Evolutionary conservation across 2,888 invertebrate species (phyloP).

Genomic region (Tetragnatha montana): DNA sequence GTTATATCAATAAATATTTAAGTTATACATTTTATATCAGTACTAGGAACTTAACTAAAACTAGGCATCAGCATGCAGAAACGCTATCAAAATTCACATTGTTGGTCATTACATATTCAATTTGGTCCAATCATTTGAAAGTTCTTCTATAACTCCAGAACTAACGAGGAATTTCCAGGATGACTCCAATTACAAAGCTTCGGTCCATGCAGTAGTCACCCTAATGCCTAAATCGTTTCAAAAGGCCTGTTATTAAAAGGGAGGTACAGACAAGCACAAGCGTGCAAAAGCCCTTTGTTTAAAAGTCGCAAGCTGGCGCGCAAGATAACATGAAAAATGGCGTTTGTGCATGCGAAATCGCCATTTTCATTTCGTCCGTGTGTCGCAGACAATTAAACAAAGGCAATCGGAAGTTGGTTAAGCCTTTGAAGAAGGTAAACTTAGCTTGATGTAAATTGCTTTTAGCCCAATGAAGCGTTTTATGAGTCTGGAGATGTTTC

Average conservation of each 20-base stretch:
- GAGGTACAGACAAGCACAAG: neutral
- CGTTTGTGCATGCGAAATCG: neutral
- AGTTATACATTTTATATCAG: too few species aligned
- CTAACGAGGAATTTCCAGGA: neutral
- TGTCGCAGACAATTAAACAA: neutral
- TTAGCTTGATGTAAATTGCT: neutral
- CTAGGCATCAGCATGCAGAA: too few species aligned
- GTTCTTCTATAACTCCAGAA: neutral
- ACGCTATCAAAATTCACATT: too few species aligned
- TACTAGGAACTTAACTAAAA: too few species aligned
- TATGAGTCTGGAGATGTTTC: neutral
- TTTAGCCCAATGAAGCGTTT: neutral
- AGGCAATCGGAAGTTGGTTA: neutral
- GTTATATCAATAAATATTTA: too few species aligned
- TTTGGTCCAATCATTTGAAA: neutral
- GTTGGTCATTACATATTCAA: too few species aligned
- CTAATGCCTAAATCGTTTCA: neutral
- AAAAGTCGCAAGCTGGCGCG: neutral
- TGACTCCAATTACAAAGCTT: neutral
- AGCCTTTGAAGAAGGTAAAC: neutral
- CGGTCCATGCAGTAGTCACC: neutral
- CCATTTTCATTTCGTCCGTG: neutral
- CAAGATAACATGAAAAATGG: neutral
- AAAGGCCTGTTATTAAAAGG: neutral
- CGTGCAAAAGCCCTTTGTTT: neutral